Evolutionary conservation across 2,797 vertebrate genomes (phyloP), one percentile per base, ranked within the genome.

Genomic region (Loris lydekkerianus): DNA sequence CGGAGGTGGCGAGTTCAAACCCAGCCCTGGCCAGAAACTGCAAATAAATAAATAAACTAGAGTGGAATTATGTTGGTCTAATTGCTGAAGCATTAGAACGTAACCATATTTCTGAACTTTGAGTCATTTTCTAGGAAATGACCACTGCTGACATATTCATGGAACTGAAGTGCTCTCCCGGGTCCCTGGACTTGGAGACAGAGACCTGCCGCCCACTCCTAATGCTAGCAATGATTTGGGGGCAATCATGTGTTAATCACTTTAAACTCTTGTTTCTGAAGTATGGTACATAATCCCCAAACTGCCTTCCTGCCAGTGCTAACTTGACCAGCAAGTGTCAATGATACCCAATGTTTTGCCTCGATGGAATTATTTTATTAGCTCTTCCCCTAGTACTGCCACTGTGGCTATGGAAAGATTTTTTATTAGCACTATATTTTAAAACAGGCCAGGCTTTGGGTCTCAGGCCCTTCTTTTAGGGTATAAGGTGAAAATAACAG

Each of bases 211-310:
- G 5, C 80, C 21, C 81, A 1, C 31, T 89, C 37, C 63, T 94
- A 58, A 83, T 27, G 8, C 1, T 88, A 31, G 20, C 7, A 94
- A 60, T 9, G 73, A 31, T 85, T 91, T 75, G 10, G 49, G 49
- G 53, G 31, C 34, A 84, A 63, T 77, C 60, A 53, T 67, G 15
- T 10, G n/a, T 53, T 91, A 82, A 63, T 78, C 31, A 40, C 27
- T 89, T 92, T 69, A 14, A 85, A 60, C 40, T 90, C 15, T 13
- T 82, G 5, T 94, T 87, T 94, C 81, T 80, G 80, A 73, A 78
- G 25, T 82, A 27, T 34, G n/a, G n/a, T 82, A 2, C 46, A 40
- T 82, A 69, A 93, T 75, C 72, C 76, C 40, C 83, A 70, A 91
- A 27, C 43, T 87, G 7, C 23, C 21, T 76, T 92, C 34, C 81